A percentile compares a stretch with the other conserved stretches of the same genome.
These are phyloP conservation scores for Drosophila suzukii DNA, from an alignment of 1,140 invertebrate species.

Conservation along the genomic window DNA sequence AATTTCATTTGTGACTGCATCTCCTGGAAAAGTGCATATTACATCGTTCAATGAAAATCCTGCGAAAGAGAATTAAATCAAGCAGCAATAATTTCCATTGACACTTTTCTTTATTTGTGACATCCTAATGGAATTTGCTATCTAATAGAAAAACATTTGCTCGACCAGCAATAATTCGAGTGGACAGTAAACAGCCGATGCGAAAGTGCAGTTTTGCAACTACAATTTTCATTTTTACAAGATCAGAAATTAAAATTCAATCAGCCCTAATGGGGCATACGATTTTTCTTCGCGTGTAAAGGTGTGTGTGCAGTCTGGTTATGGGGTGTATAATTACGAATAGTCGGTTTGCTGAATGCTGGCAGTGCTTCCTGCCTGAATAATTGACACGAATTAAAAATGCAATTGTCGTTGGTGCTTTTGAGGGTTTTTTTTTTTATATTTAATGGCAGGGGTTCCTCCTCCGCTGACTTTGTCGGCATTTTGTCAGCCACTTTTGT, in stretches of 20 bases:
- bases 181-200: no score
- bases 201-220: no score
- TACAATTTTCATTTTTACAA: no score
- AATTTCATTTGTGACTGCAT: constrained; percentile 14
- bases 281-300: background rate
- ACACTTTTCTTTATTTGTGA: background rate
- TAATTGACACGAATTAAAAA: constrained; percentile 51
- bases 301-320: background rate
- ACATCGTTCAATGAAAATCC: no score
- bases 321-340: constrained; percentile 10
- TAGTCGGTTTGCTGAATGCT: background rate
- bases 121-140: background rate
- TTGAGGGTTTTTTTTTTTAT: background rate
- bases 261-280: no score
- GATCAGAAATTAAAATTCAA: background rate
- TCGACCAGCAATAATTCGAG: background rate
- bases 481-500: constrained; percentile 2
- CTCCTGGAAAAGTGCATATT: background rate
- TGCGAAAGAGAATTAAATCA: background rate
- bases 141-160: background rate
- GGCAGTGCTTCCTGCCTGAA: constrained; percentile 22
- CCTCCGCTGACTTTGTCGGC: background rate
- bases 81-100: background rate
- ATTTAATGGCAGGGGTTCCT: background rate
- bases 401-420: constrained; percentile 39